Evolutionary conservation across 2,113 vertebrate genomes (phyloP), one percentile per base, ranked within the genome.

Genomic region (human): DNA sequence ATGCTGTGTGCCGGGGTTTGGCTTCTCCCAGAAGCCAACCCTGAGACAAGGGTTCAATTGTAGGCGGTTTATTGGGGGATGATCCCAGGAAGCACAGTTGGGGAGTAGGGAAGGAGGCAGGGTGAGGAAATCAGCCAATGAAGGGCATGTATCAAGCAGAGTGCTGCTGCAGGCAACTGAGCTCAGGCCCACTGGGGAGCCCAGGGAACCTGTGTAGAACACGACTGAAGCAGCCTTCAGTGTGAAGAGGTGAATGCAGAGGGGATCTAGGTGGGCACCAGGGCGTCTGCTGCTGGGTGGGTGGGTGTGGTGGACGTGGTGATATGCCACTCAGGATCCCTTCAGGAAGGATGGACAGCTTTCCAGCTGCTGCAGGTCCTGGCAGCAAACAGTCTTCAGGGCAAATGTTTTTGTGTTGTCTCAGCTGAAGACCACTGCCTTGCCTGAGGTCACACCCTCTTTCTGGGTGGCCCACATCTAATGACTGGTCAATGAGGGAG

Each of bases 311-410:
- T 3, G 3, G 79, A 59, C 0, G 45, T 22, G 16, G 45, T 38
- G 52, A 5, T 0, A 1, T 6, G 68, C 40, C 1, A 2, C 13
- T 86, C 10, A 4, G 64, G 50, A 40, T 8, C 79, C 68, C 43
- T 11, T 8, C 5, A 3, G 70, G 61, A 75, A 45, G 4, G 64
- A 18, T 0, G 0, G 79, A 23, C 38, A 22, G 3, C 3, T 40
- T 35, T 79, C 61, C 22, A 16, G 72, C n/a, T 12, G 16, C n/a
- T n/a, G 48, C 14, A 61, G 50, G 50, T 18, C 5, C 18, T 57
- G 30, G 16, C 50, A 52, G 52, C 27, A 57, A 55, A 43, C 18
- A 70, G 30, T 14, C 79, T 59, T 87, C 14, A 32, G 50, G 16
- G 40, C 6, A 68, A 17, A 40, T 27, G 13, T 23, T 43, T 18